Percentiles rank a stretch among this genome's conserved stretches.
These are phyloP conservation scores for Aphidius colemani DNA, from an alignment of 2,888 invertebrate species.

Conservation along the genomic window DNA sequence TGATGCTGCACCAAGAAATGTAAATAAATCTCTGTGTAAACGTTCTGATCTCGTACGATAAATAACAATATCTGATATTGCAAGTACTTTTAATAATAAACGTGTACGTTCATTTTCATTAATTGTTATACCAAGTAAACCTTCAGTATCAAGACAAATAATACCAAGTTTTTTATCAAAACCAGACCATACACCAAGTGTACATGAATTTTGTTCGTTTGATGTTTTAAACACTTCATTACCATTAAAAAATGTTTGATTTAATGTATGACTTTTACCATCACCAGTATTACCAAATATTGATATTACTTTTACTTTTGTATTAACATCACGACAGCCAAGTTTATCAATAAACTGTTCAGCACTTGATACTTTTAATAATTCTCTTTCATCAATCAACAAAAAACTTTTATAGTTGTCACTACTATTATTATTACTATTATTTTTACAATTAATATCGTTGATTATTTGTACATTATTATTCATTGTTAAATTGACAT, in stretches of 20 bases:
- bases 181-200: constrained; percentile 79
- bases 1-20: constrained; percentile 77
- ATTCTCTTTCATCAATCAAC: constrained; percentile 68
- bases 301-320: constrained; percentile 77
- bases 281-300: constrained; percentile 86
- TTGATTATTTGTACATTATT: constrained; percentile 24
- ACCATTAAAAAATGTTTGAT: constrained; percentile 69
- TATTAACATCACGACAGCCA: constrained; percentile 60
- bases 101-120: constrained; percentile 70
- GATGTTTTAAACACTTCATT: constrained; percentile 69
- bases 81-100: constrained; percentile 77
- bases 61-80: constrained; percentile 79
- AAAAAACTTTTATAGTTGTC: constrained; percentile 61
- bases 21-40: constrained; percentile 76
- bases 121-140: constrained; percentile 65
- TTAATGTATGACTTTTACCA: constrained; percentile 80
- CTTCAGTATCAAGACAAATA: constrained; percentile 80
- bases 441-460: constrained; percentile 21
- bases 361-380: constrained; percentile 64
- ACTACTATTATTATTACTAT: constrained; percentile 22
- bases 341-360: constrained; percentile 64
- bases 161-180: constrained; percentile 70
- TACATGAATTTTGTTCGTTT: constrained; percentile 72
- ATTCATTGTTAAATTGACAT: constrained; percentile 34
- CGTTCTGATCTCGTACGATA: constrained; percentile 78